phyloP scores from a whole-genome alignment of 2,113 vertebrate species.

The Haemorhous mexicanus region DNA sequence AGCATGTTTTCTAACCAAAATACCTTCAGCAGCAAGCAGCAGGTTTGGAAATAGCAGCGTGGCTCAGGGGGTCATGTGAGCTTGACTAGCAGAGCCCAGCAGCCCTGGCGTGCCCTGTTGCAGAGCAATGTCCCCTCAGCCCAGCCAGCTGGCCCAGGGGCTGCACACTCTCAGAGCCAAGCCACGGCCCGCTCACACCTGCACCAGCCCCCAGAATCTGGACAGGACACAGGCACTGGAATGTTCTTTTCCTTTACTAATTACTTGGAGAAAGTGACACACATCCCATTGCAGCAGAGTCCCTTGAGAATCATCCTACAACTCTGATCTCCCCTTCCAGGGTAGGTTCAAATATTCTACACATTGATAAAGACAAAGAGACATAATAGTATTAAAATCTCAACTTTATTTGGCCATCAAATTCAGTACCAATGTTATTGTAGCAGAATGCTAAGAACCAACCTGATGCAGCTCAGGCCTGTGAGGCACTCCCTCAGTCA shows the following conservation, averaged over 20 bases:
- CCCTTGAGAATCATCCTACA: not conserved
- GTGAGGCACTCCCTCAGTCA: not conserved
- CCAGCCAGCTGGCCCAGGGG: not conserved
- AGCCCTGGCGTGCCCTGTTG: not conserved
- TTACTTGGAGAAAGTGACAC: not conserved
- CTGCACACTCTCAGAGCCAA: fast-evolving
- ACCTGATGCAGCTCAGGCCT: not conserved
- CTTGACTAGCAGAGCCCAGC: not conserved
- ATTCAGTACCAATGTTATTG: slow-evolving; percentile 79
- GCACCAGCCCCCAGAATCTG: not conserved
- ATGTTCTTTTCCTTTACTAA: not conserved
- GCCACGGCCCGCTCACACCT: fast-evolving
- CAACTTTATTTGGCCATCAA: slow-evolving; percentile 95
- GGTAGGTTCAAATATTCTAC: not conserved
- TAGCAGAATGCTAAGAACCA: slow-evolving; percentile 81
- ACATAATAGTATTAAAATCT: slow-evolving; percentile 73
- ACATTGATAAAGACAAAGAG: not conserved
- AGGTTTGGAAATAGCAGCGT: slow-evolving; percentile 48
- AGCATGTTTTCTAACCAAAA: slow-evolving; percentile 34
- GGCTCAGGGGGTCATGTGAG: slow-evolving; percentile 25
- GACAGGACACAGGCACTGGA: fast-evolving
- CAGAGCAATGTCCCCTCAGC: not conserved
- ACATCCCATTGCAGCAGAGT: not conserved
- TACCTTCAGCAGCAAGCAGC: slow-evolving; percentile 22
- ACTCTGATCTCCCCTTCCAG: not conserved